A percentile compares a stretch with the other conserved stretches of the same genome.
Evolutionary conservation across 1,140 invertebrate genomes (phyloP).

Genomic region (Bathynomus jamesi): DNA sequence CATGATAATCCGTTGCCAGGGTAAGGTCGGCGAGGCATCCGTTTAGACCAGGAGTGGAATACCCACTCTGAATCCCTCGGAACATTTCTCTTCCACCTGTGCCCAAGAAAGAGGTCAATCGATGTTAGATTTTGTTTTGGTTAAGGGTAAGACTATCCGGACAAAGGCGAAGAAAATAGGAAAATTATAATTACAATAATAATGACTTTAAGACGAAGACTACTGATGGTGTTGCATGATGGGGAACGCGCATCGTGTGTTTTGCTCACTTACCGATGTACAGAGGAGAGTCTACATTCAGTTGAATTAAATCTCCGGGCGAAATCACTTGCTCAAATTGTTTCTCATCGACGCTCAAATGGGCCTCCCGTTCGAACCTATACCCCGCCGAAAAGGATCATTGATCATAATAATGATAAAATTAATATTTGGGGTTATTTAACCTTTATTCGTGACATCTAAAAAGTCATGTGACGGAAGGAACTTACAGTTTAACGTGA

Average conservation of each 20-base stretch:
- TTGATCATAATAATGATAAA: too few relatives aligned
- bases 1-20: conserved; percentile 65
- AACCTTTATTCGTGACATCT: too few relatives aligned
- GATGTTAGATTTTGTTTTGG: too few relatives aligned
- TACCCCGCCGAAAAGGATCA: too few relatives aligned
- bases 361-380: conserved; percentile 76
- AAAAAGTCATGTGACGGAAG: too few relatives aligned
- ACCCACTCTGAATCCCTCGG: conserved; percentile 56
- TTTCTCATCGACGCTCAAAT: conserved; percentile 73
- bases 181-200: background rate
- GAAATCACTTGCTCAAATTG: conserved; percentile 66
- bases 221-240: too few relatives aligned
- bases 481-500: too few relatives aligned
- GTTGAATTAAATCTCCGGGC: conserved; percentile 69
- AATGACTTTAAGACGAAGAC: too few relatives aligned
- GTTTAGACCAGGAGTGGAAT: conserved; percentile 57
- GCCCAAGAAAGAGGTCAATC: too few relatives aligned
- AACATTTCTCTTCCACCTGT: conserved; percentile 66
- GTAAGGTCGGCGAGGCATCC: conserved; percentile 73
- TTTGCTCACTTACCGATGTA: conserved; percentile 69
- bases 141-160: background rate
- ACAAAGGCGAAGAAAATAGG: background rate
- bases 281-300: conserved; percentile 74
- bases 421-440: too few relatives aligned
- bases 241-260: too few relatives aligned